Evolutionary conservation across 1,140 invertebrate species (phyloP).

Genomic region (Chironomus tepperi): DNA sequence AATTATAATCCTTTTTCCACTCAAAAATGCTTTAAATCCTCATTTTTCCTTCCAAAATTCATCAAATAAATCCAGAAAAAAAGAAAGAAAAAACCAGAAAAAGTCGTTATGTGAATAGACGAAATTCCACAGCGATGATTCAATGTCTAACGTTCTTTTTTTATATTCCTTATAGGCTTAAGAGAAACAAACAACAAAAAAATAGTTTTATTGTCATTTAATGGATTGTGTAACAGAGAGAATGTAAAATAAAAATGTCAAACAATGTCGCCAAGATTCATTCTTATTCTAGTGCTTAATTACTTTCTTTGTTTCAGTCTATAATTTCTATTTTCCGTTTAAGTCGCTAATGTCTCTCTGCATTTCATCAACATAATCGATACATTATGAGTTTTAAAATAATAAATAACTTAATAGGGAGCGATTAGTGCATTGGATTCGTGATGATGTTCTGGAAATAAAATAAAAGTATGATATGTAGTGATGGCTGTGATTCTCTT

Average conservation of each 20-base stretch:
- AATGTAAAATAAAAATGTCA: slow-evolving; percentile 13
- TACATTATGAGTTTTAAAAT: too few species aligned
- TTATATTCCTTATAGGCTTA: not conserved
- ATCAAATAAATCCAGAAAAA: not conserved
- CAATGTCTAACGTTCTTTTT: not conserved
- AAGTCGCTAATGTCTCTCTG: not conserved
- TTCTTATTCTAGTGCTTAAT: not conserved
- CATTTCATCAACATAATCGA: too few species aligned
- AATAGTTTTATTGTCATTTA: slow-evolving; percentile 16
- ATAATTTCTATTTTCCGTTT: not conserved
- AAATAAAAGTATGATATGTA: too few species aligned
- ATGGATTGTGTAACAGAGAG: slow-evolving; percentile 20
- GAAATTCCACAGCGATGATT: slow-evolving; percentile 20
- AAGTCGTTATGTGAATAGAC: not conserved
- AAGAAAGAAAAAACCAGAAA: not conserved
- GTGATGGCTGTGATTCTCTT: too few species aligned
- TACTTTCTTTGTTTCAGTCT: slow-evolving; percentile 10
- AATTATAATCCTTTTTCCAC: too few species aligned
- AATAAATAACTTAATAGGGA: too few species aligned
- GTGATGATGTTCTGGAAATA: too few species aligned
- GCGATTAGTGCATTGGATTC: too few species aligned
- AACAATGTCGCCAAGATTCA: not conserved
- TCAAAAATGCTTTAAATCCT: not conserved
- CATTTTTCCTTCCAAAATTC: not conserved
- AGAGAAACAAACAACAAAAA: not conserved